These are phyloP conservation scores for Dryobates pubescens DNA, from an alignment of 2,797 vertebrate genomes.

Conservation along the genomic window DNA sequence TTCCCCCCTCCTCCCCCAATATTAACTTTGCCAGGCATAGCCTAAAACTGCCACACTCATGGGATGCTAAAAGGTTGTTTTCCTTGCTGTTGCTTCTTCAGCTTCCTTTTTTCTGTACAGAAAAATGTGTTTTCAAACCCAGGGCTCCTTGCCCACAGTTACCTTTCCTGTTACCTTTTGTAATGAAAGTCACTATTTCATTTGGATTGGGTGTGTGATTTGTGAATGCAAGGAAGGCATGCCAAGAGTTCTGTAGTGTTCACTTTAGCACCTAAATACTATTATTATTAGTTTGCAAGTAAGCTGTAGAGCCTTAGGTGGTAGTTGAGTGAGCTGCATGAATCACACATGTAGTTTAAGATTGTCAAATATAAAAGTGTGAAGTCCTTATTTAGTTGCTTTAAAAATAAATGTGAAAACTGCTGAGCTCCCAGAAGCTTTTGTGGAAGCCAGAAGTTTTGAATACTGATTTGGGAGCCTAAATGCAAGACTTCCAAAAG, in stretches of 20 bases:
- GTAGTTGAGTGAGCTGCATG: neutral
- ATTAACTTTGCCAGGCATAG: too few relatives aligned
- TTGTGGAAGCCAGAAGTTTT: neutral
- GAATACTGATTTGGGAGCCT: neutral
- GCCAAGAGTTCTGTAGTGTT: neutral
- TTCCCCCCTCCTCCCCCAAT: too few relatives aligned
- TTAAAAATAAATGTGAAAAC: slow-evolving; percentile 9
- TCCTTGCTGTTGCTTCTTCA: slow-evolving; percentile 7
- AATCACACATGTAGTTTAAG: neutral
- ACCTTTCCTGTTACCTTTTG: neutral
- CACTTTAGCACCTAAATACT: neutral
- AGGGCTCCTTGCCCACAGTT: neutral
- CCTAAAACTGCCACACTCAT: too few relatives aligned
- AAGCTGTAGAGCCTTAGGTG: slow-evolving; percentile 1
- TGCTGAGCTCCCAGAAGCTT: neutral
- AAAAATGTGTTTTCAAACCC: neutral
- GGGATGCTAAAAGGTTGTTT: slow-evolving; percentile 15
- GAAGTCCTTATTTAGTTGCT: neutral
- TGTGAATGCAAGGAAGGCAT: neutral
- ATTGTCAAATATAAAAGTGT: neutral
- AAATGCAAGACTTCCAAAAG: neutral
- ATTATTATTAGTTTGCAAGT: neutral
- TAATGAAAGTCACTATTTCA: slow-evolving; percentile 15
- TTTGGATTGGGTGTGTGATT: neutral
- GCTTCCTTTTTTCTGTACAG: neutral